Conservation (phyloP, 2,113 vertebrate species). For the Orcinus orca region DNA sequence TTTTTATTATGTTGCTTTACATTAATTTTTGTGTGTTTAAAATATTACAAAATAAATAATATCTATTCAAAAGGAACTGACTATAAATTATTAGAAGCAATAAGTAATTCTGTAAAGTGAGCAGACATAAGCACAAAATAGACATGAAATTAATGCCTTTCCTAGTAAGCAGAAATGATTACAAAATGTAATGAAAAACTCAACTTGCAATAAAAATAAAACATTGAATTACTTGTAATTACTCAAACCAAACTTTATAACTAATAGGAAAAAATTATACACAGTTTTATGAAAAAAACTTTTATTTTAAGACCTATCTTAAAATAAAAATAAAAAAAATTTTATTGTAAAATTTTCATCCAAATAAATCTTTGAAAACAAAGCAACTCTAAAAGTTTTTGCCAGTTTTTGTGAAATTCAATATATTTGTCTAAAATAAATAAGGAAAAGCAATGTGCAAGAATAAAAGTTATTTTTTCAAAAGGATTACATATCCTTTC, state of each 20-base stretch:
- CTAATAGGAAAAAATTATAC: background rate
- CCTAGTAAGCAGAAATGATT: background rate
- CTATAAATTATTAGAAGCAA: background rate
- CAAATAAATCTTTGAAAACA: background rate
- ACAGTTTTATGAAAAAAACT: background rate
- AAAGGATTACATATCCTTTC: background rate
- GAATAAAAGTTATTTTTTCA: background rate
- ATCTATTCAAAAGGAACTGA: background rate
- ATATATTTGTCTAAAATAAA: background rate
- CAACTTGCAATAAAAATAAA: background rate
- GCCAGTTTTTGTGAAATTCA: background rate
- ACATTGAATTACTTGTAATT: background rate
- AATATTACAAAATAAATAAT: background rate
- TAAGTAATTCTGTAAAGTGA: background rate
- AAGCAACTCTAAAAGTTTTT: background rate
- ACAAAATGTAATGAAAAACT: background rate
- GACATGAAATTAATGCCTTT: background rate
- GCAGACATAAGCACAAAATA: background rate
- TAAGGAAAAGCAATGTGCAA: background rate
- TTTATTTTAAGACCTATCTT: background rate
- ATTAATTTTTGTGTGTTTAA: background rate
- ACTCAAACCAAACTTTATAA: background rate
- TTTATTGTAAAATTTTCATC: background rate
- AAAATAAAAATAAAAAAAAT: background rate
- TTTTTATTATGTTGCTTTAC: background rate